phyloP scores from a whole-genome alignment of 53 echinoderm and acorn worm genomes.

The Mesocentrotus franciscanus region DNA sequence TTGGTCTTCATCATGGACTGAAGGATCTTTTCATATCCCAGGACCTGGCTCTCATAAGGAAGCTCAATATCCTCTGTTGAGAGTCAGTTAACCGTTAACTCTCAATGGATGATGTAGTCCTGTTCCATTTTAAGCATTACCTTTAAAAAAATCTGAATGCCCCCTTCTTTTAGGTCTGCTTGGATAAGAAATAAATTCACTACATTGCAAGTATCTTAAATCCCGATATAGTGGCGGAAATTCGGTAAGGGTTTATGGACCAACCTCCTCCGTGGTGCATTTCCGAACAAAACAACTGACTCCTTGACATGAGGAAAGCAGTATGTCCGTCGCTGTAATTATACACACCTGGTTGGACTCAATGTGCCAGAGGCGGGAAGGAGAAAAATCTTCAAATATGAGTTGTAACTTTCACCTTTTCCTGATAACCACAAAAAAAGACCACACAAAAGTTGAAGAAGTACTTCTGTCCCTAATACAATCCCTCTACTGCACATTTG shows the following conservation, averaged over 20 bases:
- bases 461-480: neutral
- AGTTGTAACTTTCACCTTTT: neutral
- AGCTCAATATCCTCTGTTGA: too few species aligned
- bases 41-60: neutral
- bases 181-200: neutral
- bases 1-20: neutral
- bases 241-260: constrained; percentile 10
- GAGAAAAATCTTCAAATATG: neutral
- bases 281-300: constrained; percentile 33
- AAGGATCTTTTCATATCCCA: neutral
- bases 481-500: neutral
- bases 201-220: neutral
- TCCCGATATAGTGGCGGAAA: neutral
- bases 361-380: neutral
- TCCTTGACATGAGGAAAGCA: neutral
- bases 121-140: neutral
- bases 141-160: neutral
- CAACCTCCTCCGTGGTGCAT: constrained; percentile 4
- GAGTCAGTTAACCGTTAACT: too few species aligned
- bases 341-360: constrained; percentile 27
- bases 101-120: neutral
- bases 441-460: neutral
- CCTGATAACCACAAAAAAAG: neutral
- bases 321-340: constrained; percentile 28
- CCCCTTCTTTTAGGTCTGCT: neutral